Evolutionary conservation across 2,113 vertebrate species (phyloP).

Genomic region (Notothenia rossii): DNA sequence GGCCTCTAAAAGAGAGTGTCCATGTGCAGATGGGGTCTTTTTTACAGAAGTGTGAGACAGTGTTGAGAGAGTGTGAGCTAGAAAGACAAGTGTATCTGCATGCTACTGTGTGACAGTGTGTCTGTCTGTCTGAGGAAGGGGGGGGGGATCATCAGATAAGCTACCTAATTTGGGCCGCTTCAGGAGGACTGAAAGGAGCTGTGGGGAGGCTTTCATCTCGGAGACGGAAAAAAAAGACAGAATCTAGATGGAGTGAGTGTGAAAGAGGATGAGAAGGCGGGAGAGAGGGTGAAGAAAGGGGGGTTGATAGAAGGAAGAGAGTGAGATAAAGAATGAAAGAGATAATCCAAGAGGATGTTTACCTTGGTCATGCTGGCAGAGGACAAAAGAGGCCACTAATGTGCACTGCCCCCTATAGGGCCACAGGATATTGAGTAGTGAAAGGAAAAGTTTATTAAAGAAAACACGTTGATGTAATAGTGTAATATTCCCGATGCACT

Average conservation of each 20-base stretch:
- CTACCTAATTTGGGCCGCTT: conserved; percentile 84
- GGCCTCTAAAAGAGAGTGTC: conserved; percentile 13
- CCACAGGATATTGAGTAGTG: conserved; percentile 67
- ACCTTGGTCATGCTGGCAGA: conserved; percentile 76
- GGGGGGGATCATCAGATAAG: conserved; percentile 74
- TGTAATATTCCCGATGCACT: conserved; percentile 22
- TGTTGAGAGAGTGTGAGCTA: not conserved
- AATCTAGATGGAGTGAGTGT: conserved; percentile 70
- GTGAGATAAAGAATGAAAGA: conserved; percentile 70
- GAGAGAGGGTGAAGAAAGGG: conserved; percentile 50
- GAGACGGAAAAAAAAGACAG: conserved; percentile 69
- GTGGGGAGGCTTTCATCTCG: conserved; percentile 86
- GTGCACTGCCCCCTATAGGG: conserved; percentile 72
- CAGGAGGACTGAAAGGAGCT: conserved; percentile 81
- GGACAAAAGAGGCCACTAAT: conserved; percentile 74
- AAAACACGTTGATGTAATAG: conserved; percentile 40
- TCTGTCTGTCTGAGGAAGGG: conserved; percentile 45
- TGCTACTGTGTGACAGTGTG: conserved; percentile 7
- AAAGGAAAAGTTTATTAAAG: conserved; percentile 60
- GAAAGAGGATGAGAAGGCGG: conserved; percentile 70
- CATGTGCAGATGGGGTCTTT: not conserved
- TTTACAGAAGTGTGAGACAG: conserved; percentile 18
- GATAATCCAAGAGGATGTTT: conserved; percentile 80
- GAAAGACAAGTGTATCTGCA: conserved; percentile 18
- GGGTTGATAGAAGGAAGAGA: conserved; percentile 55